Conservation (phyloP, 2,888 invertebrate species). For the Phaedon cochleariae region DNA sequence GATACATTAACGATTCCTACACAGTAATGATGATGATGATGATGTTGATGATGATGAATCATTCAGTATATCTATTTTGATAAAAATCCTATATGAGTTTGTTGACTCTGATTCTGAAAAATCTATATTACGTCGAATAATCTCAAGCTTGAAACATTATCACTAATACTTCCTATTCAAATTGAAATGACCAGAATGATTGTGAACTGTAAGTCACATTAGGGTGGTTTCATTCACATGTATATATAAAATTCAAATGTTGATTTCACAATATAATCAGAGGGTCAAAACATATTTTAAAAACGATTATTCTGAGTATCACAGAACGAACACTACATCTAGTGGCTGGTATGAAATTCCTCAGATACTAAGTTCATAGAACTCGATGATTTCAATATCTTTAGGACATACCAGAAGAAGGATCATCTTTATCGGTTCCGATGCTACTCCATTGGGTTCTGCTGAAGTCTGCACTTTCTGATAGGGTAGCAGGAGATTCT, state of each 20-base stretch:
- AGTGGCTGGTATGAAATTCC: slow-evolving; percentile 62
- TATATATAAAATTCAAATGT: slow-evolving; percentile 38
- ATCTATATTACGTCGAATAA: too few species aligned
- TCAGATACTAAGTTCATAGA: slow-evolving; percentile 55
- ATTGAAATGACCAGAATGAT: slow-evolving; percentile 42
- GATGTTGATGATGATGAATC: too few species aligned
- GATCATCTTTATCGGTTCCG: slow-evolving; percentile 60
- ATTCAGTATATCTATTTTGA: too few species aligned
- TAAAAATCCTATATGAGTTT: too few species aligned
- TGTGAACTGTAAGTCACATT: slow-evolving; percentile 51
- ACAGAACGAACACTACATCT: slow-evolving; percentile 64
- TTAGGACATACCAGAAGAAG: slow-evolving; percentile 64
- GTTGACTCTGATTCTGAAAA: too few species aligned
- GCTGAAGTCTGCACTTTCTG: slow-evolving; percentile 40
- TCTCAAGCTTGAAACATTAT: not conserved
- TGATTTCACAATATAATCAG: slow-evolving; percentile 32
- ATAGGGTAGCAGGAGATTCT: slow-evolving; percentile 33
- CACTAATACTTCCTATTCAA: not conserved
- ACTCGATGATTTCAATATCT: too few species aligned
- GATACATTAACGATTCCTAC: too few species aligned
- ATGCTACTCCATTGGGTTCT: slow-evolving; percentile 35
- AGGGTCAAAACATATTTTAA: slow-evolving; percentile 52
- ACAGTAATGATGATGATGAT: too few species aligned
- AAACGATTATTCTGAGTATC: slow-evolving; percentile 63
- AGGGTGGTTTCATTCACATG: slow-evolving; percentile 42